Percentiles rank a stretch among this genome's conserved stretches.
phyloP scores from a whole-genome alignment of 2,797 vertebrate genomes.

The Halcyon leucocephala region DNA sequence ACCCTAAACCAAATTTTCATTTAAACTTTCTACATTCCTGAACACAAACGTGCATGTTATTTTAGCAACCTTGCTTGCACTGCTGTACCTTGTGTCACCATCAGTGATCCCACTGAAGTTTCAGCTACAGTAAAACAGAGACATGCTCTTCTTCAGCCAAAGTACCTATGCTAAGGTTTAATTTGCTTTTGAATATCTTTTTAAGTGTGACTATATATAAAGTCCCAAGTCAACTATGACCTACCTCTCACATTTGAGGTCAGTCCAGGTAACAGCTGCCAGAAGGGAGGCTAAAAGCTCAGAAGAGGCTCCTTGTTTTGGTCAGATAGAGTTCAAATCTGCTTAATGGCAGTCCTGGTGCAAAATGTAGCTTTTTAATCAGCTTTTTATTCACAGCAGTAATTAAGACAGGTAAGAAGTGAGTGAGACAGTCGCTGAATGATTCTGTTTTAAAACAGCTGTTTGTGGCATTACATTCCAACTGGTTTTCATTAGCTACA shows the following conservation, averaged over 20 bases:
- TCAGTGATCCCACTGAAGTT: neutral
- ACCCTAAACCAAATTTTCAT: neutral
- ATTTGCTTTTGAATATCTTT: neutral
- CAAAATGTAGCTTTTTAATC: neutral
- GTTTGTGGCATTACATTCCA: neutral
- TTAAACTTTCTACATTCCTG: neutral
- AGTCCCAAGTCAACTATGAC: neutral
- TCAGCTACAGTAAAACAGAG: neutral
- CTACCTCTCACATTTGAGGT: neutral
- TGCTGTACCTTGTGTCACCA: neutral
- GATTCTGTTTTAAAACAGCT: neutral
- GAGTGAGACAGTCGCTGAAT: neutral
- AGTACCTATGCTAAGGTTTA: neutral
- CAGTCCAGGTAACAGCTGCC: neutral
- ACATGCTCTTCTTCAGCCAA: neutral
- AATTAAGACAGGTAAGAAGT: neutral
- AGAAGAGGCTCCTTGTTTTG: neutral
- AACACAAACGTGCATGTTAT: neutral
- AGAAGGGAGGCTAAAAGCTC: neutral
- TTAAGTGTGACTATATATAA: neutral
- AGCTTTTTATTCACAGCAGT: neutral
- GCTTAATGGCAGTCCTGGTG: neutral
- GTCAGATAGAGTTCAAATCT: neutral
- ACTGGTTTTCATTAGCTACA: neutral
- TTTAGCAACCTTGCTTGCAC: neutral